These are phyloP conservation scores for Pogonocherus hispidulus DNA, from an alignment of 2,888 invertebrate genomes.

Conservation along the genomic window DNA sequence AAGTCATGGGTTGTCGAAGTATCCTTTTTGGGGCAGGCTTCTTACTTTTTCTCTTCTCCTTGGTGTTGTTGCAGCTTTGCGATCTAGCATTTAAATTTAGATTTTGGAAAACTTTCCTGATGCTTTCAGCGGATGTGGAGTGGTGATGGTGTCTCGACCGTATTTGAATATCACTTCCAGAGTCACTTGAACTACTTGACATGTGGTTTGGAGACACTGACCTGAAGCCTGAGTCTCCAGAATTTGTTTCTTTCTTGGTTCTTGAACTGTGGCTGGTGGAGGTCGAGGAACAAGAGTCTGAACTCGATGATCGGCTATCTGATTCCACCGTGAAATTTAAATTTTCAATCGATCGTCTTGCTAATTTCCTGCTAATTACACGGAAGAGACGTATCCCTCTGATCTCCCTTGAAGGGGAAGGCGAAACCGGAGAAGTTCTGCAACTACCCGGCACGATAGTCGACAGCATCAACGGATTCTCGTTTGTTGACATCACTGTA, in stretches of 20 bases:
- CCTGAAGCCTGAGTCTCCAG: slow-evolving; percentile 61
- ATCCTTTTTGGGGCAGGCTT: slow-evolving; percentile 81
- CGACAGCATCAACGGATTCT: slow-evolving; percentile 57
- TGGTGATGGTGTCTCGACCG: slow-evolving; percentile 66
- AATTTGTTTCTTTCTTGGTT: slow-evolving; percentile 54
- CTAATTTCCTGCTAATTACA: slow-evolving; percentile 76
- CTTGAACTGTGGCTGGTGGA: slow-evolving; percentile 57
- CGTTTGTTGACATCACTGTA: slow-evolving; percentile 43
- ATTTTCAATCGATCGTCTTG: slow-evolving; percentile 71
- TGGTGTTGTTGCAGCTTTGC: slow-evolving; percentile 73
- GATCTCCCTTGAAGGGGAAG: slow-evolving; percentile 72
- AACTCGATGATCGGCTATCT: slow-evolving; percentile 70
- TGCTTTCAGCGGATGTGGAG: slow-evolving; percentile 73
- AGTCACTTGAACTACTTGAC: slow-evolving; percentile 74
- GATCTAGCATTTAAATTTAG: slow-evolving; percentile 76
- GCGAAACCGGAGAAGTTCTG: slow-evolving; percentile 68
- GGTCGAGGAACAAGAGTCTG: slow-evolving; percentile 66
- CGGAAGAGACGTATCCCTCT: slow-evolving; percentile 78
- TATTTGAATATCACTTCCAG: slow-evolving; percentile 71
- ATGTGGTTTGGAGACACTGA: slow-evolving; percentile 68
- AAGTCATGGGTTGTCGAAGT: slow-evolving; percentile 82
- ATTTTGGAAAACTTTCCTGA: slow-evolving; percentile 81
- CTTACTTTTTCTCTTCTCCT: slow-evolving; percentile 69
- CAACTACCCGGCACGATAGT: slow-evolving; percentile 57
- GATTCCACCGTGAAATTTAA: slow-evolving; percentile 67